Conservation (phyloP, 2,888 invertebrate genomes). For the Orchesellides sinensis region DNA sequence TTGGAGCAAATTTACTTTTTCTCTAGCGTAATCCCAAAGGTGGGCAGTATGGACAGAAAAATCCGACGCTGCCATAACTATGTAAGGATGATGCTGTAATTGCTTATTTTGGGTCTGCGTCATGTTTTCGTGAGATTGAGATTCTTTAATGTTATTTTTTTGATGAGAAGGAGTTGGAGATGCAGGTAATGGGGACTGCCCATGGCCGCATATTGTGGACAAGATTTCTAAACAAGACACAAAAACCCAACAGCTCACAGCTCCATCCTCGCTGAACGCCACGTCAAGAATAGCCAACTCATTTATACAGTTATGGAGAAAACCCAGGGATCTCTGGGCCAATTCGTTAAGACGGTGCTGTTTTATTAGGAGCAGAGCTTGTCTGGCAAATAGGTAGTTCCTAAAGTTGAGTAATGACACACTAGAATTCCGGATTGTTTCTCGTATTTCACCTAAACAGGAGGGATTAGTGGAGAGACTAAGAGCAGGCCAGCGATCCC, state of each 20-base stretch:
- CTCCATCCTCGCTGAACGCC: constrained; percentile 85
- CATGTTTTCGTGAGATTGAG: constrained; percentile 26
- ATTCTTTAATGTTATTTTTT: constrained; percentile 24
- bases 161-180: not conserved
- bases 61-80: constrained; percentile 71
- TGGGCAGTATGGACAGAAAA: constrained; percentile 87
- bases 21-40: constrained; percentile 91
- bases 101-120: constrained; percentile 9
- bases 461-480: constrained; percentile 77
- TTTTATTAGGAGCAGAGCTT: constrained; percentile 72
- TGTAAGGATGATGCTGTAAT: constrained; percentile 42
- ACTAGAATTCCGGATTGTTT: constrained; percentile 72
- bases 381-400: constrained; percentile 93
- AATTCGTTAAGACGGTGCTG: constrained; percentile 79
- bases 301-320: constrained; percentile 91
- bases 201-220: constrained; percentile 79
- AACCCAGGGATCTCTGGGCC: constrained; percentile 91
- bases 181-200: constrained; percentile 47
- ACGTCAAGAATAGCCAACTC: constrained; percentile 91
- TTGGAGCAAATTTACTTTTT: constrained; percentile 82
- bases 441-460: constrained; percentile 69
- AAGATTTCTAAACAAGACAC: constrained; percentile 93
- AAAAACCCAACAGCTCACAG: constrained; percentile 94
- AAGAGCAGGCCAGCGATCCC: constrained; percentile 91
- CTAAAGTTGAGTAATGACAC: constrained; percentile 89